These are phyloP conservation scores for Heliconius ismenius DNA, from an alignment of 2,888 invertebrate genomes.

Conservation along the genomic window DNA sequence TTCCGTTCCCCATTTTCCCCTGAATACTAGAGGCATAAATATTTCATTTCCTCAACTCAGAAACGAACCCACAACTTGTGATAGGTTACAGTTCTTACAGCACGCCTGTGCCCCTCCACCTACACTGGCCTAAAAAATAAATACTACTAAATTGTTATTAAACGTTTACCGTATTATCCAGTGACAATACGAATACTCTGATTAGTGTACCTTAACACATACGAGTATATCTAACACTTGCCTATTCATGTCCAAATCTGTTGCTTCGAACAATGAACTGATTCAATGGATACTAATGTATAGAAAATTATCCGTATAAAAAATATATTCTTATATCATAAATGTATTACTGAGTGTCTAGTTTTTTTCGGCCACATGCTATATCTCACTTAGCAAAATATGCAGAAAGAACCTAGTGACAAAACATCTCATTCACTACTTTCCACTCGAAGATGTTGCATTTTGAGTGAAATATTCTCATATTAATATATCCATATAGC, in stretches of 20 bases:
- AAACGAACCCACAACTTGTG: background rate
- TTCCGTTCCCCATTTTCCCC: background rate
- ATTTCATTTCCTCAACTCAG: background rate
- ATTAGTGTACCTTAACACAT: constrained; percentile 14
- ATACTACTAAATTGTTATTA: background rate
- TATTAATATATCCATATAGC: no score
- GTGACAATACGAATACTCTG: constrained; percentile 2
- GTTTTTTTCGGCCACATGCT: no score
- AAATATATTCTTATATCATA: background rate
- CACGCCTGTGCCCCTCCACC: no score
- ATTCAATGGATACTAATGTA: background rate
- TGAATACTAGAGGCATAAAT: background rate
- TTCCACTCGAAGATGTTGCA: background rate
- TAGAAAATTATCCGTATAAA: background rate
- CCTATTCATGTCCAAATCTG: constrained; percentile 18
- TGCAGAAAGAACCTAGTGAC: background rate
- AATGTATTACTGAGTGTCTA: no score
- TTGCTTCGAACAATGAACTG: constrained; percentile 8
- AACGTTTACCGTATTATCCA: background rate
- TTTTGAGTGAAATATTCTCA: no score
- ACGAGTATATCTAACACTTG: background rate
- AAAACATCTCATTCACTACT: background rate
- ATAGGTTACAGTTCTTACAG: no score
- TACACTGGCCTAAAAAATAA: no score
- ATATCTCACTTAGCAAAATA: background rate